Evolutionary conservation across 92 coral and sea anemone species (phyloP), one percentile per base, ranked within the genome.

Genomic region (Pocillopora meandrina): DNA sequence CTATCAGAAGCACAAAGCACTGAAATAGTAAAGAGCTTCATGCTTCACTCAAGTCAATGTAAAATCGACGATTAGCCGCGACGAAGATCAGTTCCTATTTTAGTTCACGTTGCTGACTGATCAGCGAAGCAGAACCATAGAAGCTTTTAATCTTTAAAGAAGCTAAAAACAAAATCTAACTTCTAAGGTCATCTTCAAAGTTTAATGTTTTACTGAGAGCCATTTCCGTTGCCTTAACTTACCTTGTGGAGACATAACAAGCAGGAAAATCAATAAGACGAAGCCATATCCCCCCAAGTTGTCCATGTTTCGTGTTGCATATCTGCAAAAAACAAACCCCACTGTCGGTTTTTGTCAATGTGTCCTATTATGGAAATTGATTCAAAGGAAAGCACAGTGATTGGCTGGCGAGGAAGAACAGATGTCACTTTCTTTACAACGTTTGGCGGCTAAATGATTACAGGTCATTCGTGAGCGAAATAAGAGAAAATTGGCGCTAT

Each of bases 361-460:
- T 83, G 86, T 68, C 80, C 86, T 61, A 83, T 83, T 83, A 83
- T 83, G 86, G 86, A 83, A 80, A 83, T 42, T 74, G 80, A 23
- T 65, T 26, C 33, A 20, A 12, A 61, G 62, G 61, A 35, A 34
- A 9, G 79, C 60, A 80, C 80, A 1, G 19, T 62, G 86, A 83
- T 83, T 83, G 86, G 86, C 73, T 66, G 36, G 23, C 26, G 61
- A 61, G 72, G 18, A 72, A 47, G 52, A 83, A 73, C 86, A 82
- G 86, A 82, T 82, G 86, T 72, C 86, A 82, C 71, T 55, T 82
- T 72, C 80, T 74, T 82, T 72, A 61, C 63, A 42, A 34, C 72
- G 15, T 82, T 72, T 74, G 61, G 80, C 80, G 80, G 86, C 65
- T 23, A 42, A 72, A 63, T 62, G 86, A 72, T 73, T 73, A 82